phyloP scores from a whole-genome alignment of 2,113 vertebrate species.

The Elachura formosa region DNA sequence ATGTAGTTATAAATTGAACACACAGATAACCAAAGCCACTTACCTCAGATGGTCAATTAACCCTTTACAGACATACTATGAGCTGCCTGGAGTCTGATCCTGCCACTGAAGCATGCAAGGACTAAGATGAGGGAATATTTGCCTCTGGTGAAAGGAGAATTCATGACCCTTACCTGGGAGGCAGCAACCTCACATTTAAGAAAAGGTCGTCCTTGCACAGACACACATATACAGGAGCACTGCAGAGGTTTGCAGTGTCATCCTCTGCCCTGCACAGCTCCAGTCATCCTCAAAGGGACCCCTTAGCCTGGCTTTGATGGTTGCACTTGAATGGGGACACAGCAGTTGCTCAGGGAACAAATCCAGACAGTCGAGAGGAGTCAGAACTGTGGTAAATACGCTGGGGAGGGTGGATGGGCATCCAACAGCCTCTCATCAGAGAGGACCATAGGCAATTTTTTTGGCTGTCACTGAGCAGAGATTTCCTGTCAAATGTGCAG shows the following conservation, averaged over 20 bases:
- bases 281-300: background rate
- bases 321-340: accelerated
- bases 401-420: background rate
- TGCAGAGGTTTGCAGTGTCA: background rate
- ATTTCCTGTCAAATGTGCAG: background rate
- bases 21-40: background rate
- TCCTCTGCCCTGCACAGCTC: background rate
- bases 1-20: background rate
- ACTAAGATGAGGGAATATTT: background rate
- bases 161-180: accelerated
- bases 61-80: background rate
- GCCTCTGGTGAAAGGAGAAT: background rate
- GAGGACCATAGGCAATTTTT: background rate
- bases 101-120: background rate
- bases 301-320: background rate
- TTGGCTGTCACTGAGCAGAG: background rate
- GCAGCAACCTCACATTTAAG: background rate
- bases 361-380: background rate
- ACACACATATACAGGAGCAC: accelerated
- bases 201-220: background rate
- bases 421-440: accelerated
- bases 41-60: background rate
- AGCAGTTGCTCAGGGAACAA: background rate
- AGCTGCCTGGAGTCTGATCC: background rate
- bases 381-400: background rate